A percentile compares a stretch with the other conserved stretches of the same genome.
Conservation (phyloP, 1,140 invertebrate genomes). For the Drosophila sulfurigaster region DNA sequence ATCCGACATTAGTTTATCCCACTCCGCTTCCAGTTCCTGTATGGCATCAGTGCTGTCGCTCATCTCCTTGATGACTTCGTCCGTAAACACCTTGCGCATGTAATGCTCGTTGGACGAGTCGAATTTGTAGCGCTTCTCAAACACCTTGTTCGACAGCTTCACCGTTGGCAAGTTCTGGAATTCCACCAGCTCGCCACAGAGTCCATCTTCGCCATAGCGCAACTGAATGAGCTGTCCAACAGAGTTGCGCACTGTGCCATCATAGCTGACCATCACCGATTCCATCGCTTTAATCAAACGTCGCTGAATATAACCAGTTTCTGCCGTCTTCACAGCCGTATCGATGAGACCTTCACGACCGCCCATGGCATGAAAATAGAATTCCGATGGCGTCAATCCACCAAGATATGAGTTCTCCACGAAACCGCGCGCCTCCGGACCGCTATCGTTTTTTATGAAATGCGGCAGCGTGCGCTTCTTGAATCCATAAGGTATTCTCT, state of each 20-base stretch:
- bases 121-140: conserved; percentile 98
- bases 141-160: conserved; percentile 97
- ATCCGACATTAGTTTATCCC: conserved; percentile 96
- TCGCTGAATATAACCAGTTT: conserved; percentile 99
- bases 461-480: conserved; percentile 99
- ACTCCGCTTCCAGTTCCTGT: conserved; percentile 96
- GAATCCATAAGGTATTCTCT: conserved; percentile 99
- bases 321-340: conserved; percentile 99
- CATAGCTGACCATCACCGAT: conserved; percentile 99
- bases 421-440: conserved; percentile 99
- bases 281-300: conserved; percentile 99
- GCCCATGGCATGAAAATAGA: conserved; percentile 99
- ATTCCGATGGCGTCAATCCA: conserved; percentile 99
- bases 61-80: conserved; percentile 97
- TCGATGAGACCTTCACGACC: conserved; percentile 99
- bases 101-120: conserved; percentile 98
- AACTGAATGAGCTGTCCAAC: conserved; percentile 99
- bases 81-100: conserved; percentile 95
- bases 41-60: conserved; percentile 96
- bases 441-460: conserved; percentile 99
- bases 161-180: conserved; percentile 98
- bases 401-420: conserved; percentile 99
- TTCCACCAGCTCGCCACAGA: conserved; percentile 98
- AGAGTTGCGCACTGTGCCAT: conserved; percentile 97
- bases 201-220: conserved; percentile 98